Percentiles rank a stretch among this genome's conserved stretches.
Conservation (phyloP, 1,140 invertebrate genomes). For the Probaryconus sp. region DNA sequence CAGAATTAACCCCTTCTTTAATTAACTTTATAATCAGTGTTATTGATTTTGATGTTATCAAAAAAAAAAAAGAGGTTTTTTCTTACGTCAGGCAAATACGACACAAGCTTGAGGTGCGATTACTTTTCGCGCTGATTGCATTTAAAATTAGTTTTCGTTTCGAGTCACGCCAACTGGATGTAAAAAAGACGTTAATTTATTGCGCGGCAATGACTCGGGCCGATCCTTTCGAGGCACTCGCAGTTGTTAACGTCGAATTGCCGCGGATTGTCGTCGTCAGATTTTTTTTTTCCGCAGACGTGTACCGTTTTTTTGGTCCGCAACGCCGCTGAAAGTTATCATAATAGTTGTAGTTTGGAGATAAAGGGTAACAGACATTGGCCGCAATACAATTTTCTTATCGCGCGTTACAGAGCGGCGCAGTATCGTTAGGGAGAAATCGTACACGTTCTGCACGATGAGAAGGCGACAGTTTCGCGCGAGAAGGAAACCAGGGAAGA, state of each 20-base stretch:
- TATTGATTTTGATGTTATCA: no score
- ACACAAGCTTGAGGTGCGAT: no score
- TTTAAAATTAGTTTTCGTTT: no score
- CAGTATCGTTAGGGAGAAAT: constrained; percentile 25
- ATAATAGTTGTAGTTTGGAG: constrained; percentile 18
- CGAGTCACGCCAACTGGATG: no score
- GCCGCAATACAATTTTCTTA: constrained; percentile 23
- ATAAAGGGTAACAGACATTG: constrained; percentile 4
- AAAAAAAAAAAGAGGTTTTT: no score
- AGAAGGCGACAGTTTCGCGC: constrained; percentile 2
- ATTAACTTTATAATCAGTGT: no score
- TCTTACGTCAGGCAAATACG: no score
- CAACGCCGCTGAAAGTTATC: constrained; percentile 10
- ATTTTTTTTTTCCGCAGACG: no score
- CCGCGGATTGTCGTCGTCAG: not conserved
- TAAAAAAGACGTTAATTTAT: not conserved
- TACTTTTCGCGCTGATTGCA: no score
- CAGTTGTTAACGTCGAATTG: not conserved
- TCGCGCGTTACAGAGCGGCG: constrained; percentile 5
- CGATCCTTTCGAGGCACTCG: not conserved
- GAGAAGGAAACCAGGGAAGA: not conserved
- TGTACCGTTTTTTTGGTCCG: constrained; percentile 3
- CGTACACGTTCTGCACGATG: constrained; percentile 14
- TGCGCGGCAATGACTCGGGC: not conserved
- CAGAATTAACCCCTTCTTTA: no score